Percentiles rank a stretch among this genome's conserved stretches.
Conservation (phyloP, 2,797 vertebrate species). For the Semaprochilodus insignis region DNA sequence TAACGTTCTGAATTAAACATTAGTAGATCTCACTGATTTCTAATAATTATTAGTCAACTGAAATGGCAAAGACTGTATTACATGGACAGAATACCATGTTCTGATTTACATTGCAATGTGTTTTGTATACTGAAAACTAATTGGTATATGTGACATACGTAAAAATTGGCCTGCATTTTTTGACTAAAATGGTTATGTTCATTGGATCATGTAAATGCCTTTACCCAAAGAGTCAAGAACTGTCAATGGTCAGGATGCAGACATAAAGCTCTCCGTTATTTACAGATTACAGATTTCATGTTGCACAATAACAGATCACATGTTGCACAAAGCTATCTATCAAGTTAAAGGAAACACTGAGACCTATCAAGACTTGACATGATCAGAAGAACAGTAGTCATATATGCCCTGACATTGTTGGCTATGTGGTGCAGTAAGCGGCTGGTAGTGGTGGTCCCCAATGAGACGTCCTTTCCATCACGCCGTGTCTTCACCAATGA, state of each 20-base stretch:
- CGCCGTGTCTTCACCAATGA: constrained; percentile 94
- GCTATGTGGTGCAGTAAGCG: constrained; percentile 84
- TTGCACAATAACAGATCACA: too few species aligned
- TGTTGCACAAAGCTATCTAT: too few species aligned
- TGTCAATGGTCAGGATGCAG: too few species aligned
- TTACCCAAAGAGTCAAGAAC: too few species aligned
- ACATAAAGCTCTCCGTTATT: too few species aligned
- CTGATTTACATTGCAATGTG: too few species aligned
- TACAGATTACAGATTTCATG: too few species aligned
- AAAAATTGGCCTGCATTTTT: too few species aligned
- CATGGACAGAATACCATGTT: too few species aligned
- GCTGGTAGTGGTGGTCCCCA: constrained; percentile 94
- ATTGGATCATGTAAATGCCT: neutral
- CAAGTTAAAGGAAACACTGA: neutral
- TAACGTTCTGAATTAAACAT: neutral
- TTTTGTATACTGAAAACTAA: too few species aligned
- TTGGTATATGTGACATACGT: too few species aligned
- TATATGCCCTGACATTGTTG: constrained; percentile 3
- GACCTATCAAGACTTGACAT: neutral
- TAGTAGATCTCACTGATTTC: neutral
- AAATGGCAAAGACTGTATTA: neutral
- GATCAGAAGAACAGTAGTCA: neutral
- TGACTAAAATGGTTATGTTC: too few species aligned
- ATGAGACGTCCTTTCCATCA: constrained; percentile 88
- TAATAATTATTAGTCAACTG: neutral